Evolutionary conservation across 2,797 vertebrate species (phyloP).

Genomic region (Eospalax fontanierii): DNA sequence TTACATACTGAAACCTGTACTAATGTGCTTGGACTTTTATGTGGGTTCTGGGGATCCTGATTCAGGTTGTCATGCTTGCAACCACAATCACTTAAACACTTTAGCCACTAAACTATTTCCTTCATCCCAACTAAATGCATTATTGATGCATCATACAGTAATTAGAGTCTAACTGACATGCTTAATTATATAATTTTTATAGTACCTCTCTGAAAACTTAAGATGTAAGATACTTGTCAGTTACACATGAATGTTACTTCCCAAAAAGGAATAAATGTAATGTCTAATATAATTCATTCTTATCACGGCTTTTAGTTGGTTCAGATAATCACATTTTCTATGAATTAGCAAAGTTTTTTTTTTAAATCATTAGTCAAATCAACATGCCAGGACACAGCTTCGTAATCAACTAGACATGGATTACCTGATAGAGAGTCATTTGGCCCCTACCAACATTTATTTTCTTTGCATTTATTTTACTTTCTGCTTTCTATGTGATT

Average conservation of each 20-base stretch:
- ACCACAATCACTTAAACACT: not conserved
- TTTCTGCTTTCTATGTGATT: not conserved
- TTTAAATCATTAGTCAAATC: not conserved
- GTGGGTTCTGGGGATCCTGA: not conserved
- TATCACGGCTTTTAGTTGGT: constrained; percentile 34
- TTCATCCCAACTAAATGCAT: not conserved
- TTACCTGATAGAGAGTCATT: not conserved
- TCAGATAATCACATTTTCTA: not conserved
- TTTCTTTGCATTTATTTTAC: not conserved
- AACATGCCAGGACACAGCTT: not conserved
- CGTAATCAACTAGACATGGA: not conserved
- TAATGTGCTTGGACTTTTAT: not conserved
- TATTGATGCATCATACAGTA: not conserved
- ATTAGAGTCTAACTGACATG: constrained; percentile 21
- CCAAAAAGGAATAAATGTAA: constrained; percentile 60
- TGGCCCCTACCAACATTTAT: not conserved
- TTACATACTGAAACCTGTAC: not conserved
- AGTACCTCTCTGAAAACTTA: constrained; percentile 35
- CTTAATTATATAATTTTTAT: constrained; percentile 13
- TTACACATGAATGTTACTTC: not conserved
- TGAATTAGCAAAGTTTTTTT: not conserved
- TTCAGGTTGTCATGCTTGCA: not conserved
- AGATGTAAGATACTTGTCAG: not conserved
- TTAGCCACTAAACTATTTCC: not conserved
- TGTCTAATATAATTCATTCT: constrained; percentile 54